Base-by-base conservation (phyloP, 2,113 vertebrate genomes). In the Cyanocitta stelleri region DNA sequence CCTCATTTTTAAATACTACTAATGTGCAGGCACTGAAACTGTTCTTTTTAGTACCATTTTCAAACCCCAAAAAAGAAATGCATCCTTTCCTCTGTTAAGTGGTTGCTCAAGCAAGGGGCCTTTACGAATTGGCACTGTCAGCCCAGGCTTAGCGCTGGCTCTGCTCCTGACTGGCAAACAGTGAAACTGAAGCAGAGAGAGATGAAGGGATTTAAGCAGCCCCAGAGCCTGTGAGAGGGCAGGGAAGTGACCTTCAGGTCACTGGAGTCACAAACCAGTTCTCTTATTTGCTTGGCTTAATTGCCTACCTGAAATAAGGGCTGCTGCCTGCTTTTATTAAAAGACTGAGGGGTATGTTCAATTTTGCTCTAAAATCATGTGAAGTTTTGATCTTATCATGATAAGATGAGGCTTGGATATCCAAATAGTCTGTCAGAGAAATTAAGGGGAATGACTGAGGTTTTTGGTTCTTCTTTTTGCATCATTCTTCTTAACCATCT, bases 91-190 rank as follows among this genome's bases (percentile, higher is more conserved):
- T 23, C 24, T 41, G 7, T 30, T 51, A 48, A 66, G 35, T 22
- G 23, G 44, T 52, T 68, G 62, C 9, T 77, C 37, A 74, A 85
- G 59, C 49, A 49, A 88, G 37, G 32, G 10, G n/a, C 49, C 35
- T 68, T 83, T 54, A 69, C 0, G 0, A 35, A 61, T 3, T 37
- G 71, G 27, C 69, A 89, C 2, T 0, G 6, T 56, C 49, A 87
- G 74, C 71, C 20, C 22, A 13, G 22, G 56, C 35, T 85, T 44
- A 33, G 46, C 48, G 74, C 12, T 93, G 85, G 44, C 77, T 86
- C 43, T 2, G 19, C n/a, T 84, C 33, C 64, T 20, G 56, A n/a
- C 59, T 71, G 59, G 68, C 37, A 64, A 89, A 79, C 1, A 3
- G 48, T 0, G 3, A 63, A 72, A 66, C 39, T 1, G 6, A 86